phyloP scores from a whole-genome alignment of 2,888 invertebrate species.

The Perizoma flavofasciatum region DNA sequence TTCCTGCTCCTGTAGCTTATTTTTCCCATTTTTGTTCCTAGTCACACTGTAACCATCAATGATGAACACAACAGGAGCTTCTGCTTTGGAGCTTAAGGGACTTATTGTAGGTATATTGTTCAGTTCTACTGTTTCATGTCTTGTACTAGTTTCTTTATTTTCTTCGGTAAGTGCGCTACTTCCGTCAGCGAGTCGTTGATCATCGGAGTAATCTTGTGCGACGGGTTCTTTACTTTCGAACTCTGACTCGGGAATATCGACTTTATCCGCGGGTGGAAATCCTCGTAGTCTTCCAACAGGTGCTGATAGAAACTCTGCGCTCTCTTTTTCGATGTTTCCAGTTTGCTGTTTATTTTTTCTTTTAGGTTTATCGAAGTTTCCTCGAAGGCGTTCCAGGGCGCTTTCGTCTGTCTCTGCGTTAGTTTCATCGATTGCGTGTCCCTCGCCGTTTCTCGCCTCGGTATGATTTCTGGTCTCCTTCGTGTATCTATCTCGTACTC shows the following conservation, averaged over 20 bases:
- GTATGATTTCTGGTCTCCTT: conserved; percentile 45
- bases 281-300: conserved; percentile 68
- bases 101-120: conserved; percentile 32
- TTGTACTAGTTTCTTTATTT: conserved; percentile 69
- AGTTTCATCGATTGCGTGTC: conserved; percentile 17
- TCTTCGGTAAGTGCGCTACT: conserved; percentile 69
- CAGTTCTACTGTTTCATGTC: conserved; percentile 55
- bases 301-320: conserved; percentile 68
- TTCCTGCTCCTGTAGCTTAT: conserved; percentile 64
- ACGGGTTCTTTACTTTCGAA: conserved; percentile 64
- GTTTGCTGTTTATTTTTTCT: conserved; percentile 34
- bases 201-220: conserved; percentile 65
- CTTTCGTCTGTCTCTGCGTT: conserved; percentile 18
- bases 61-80: conserved; percentile 62
- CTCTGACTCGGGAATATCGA: conserved; percentile 55
- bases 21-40: conserved; percentile 71
- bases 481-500: conserved; percentile 47
- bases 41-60: conserved; percentile 77
- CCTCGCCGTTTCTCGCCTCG: conserved; percentile 51
- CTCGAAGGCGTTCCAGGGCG: conserved; percentile 43
- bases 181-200: conserved; percentile 71
- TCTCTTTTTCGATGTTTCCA: conserved; percentile 69
- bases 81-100: conserved; percentile 45
- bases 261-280: conserved; percentile 56
- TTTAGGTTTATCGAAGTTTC: conserved; percentile 43